Evolutionary conservation across 2,797 vertebrate species (phyloP).

Genomic region (Sus cebifrons): DNA sequence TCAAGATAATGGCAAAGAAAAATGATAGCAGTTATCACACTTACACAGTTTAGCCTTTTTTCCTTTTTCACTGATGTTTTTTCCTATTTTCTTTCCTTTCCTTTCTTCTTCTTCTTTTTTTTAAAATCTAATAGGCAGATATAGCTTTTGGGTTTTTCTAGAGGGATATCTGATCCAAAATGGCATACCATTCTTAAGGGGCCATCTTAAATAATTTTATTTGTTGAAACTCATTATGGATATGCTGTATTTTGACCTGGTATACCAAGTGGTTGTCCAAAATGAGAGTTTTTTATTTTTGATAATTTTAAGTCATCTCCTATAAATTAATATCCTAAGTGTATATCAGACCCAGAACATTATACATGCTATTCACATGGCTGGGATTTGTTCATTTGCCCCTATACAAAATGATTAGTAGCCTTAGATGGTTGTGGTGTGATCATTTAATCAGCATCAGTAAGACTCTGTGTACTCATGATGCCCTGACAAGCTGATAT

Average conservation of each 20-base stretch:
- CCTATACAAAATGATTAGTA: not conserved
- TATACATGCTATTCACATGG: not conserved
- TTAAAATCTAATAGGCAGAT: not conserved
- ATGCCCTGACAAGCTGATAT: not conserved
- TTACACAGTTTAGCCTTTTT: slow-evolving; percentile 78
- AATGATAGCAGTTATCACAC: slow-evolving; percentile 81
- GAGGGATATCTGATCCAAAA: slow-evolving; percentile 34
- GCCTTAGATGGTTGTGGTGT: not conserved
- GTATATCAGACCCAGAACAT: not conserved
- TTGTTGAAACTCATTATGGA: not conserved
- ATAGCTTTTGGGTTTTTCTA: not conserved
- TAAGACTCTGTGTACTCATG: not conserved
- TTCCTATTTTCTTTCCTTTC: slow-evolving; percentile 35
- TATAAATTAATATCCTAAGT: slow-evolving; percentile 27
- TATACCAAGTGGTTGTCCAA: not conserved
- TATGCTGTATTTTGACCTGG: slow-evolving; percentile 5
- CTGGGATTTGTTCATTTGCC: not conserved
- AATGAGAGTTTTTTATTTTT: slow-evolving; percentile 50
- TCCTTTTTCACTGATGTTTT: slow-evolving; percentile 71
- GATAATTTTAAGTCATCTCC: not conserved
- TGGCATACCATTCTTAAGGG: slow-evolving; percentile 5
- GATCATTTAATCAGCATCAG: not conserved
- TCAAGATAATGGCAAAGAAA: slow-evolving; percentile 84
- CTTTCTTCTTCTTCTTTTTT: not conserved
- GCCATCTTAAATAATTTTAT: slow-evolving; percentile 49